Evolutionary conservation across 2,888 invertebrate genomes (phyloP), one percentile per base, ranked within the genome.

Genomic region (Aricia artaxerxes): DNA sequence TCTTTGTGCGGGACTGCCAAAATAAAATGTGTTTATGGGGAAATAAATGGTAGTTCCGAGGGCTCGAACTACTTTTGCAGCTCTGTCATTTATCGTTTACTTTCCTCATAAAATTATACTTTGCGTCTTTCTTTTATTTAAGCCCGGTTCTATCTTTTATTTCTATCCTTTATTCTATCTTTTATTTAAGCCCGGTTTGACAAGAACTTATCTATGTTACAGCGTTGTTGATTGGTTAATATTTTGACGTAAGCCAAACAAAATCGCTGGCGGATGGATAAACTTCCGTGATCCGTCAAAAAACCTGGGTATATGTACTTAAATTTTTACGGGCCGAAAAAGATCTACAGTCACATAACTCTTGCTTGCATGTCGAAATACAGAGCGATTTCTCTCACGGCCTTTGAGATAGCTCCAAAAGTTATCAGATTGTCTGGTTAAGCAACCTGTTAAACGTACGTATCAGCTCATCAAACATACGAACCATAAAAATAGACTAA

Each of bases 351-450:
- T 69, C 69, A 69, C 13, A 69, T 38, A 69, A 38, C 4, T 38
- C 61, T 69, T 13, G 69, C 69, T 69, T 13, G 64, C 31, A 35
- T 76, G 11, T 53, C 53, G 57, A 35, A 76, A 76, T 53, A 53
- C 49, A 13, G 13, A 49, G 44, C 13, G 44, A 75, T 49, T 49
- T 75, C 76, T 76, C 76, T 76, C 76, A 76, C 76, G 76, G 53
- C 53, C 73, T 73, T 73, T 24, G 73, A 53, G 73, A 53, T 57
- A 31, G 35, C 57, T 76, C 35, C 76, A 57, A 38, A 76, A 53
- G 53, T 76, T 76, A 76, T 76, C 76, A 35, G 76, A 76, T 76
- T 57, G 53, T 35, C 76, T 53, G 76, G 76, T 76, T 76, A 53
- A 53, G 76, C 49, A 76, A 76, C 53, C 76, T 53, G 53, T 44